Conservation (phyloP, 2,888 invertebrate species). For the Hedychridium roseum region DNA sequence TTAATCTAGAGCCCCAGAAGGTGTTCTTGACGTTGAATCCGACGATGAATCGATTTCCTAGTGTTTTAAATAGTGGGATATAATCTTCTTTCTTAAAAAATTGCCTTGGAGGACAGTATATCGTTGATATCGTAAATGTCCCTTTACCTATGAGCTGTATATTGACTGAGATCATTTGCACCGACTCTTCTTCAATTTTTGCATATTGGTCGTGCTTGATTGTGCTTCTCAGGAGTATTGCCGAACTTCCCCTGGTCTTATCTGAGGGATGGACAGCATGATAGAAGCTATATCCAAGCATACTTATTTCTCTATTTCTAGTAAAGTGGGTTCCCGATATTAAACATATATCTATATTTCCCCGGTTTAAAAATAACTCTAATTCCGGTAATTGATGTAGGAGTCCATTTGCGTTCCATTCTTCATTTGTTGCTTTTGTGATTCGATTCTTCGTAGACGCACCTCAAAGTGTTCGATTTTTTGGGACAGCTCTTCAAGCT, state of each 20-base stretch:
- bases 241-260: constrained; percentile 16
- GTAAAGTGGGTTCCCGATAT: constrained; percentile 14
- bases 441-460: too few species aligned
- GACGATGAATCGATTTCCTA: constrained; percentile 1
- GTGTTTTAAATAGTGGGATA: constrained; percentile 2
- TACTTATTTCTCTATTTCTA: constrained; percentile 7
- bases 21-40: constrained; percentile 26
- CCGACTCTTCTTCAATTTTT: not conserved
- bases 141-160: not conserved
- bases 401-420: constrained; percentile 8
- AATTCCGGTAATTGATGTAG: constrained; percentile 5
- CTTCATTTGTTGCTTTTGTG: too few species aligned
- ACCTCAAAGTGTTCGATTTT: too few species aligned
- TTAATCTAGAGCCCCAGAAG: constrained; percentile 28
- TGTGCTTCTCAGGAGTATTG: constrained; percentile 12
- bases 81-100: constrained; percentile 23
- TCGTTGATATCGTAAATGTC: constrained; percentile 20
- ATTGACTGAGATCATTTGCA: constrained; percentile 3
- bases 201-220: constrained; percentile 2
- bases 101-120: constrained; percentile 32
- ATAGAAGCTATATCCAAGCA: constrained; percentile 10
- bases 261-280: constrained; percentile 14
- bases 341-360: constrained; percentile 12
- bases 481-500: too few species aligned
- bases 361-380: not conserved